Base-by-base conservation (phyloP, 2,888 invertebrate species). In the Plebejus melissa region DNA sequence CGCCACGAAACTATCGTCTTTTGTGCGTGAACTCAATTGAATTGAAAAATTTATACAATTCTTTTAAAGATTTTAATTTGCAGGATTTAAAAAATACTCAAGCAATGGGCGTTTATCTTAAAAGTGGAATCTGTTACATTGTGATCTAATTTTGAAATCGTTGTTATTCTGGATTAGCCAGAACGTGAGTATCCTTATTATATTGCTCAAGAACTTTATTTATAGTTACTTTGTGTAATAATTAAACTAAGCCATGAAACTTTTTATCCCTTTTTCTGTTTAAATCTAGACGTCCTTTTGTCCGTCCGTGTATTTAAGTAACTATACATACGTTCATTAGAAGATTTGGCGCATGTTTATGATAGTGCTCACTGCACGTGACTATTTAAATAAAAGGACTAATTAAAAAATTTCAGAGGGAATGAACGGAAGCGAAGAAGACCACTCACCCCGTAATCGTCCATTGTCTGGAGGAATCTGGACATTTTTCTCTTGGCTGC, bases 401-500 rank as follows among this genome's bases (percentile, higher is more conserved):
- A 54, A 16, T 16, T 74, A 32, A n/a, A 4, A 77, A 77, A 77
- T 87, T 88, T 75, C 87, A 90, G 90, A 81, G 87, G 91, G 90
- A 82, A 92, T 93, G 91, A 88, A 86, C 85, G 87, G 85, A 80
- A 85, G 83, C 80, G 85, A 81, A 78, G 87, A 82, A 79, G 80
- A 77, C 77, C 89, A 85, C 86, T 83, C 83, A 77, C 79, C 84
- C 77, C 90, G 91, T 81, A 86, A 90, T 82, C 92, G 94, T 79
- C 93, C 93, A 46, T 84, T 90, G 77, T 93, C 93, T 77, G 88
- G 87, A 78, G 94, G 94, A 81, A 88, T 94, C 82, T 90, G 93
- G 88, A 95, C 96, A 76, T 92, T 97, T 84, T 94, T 96, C 84
- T 95, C 95, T 88, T 97, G 97, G 97, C 95, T 97, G 85, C 95